phyloP scores from a whole-genome alignment of 2,113 vertebrate genomes.

The Tretioscincus oriximinensis region DNA sequence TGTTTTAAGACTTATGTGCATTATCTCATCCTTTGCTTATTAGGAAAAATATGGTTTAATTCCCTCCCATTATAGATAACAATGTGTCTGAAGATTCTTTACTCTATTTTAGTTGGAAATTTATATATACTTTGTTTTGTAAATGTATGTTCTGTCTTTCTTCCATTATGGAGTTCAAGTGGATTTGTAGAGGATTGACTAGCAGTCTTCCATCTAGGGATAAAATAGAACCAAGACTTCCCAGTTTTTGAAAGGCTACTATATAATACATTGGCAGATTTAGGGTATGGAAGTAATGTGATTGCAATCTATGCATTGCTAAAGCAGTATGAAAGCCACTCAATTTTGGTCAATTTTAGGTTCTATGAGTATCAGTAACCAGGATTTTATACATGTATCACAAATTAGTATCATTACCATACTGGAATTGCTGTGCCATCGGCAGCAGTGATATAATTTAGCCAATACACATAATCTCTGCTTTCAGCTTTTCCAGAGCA shows the following conservation, averaged over 20 bases:
- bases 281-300: neutral
- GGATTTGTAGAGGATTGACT: neutral
- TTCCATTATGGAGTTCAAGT: neutral
- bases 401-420: neutral
- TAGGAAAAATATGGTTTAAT: neutral
- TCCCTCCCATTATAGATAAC: slow-evolving; percentile 13
- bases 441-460: neutral
- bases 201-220: neutral
- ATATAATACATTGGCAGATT: neutral
- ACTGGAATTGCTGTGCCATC: neutral
- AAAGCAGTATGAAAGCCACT: neutral
- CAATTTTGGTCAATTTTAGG: neutral
- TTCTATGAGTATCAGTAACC: neutral
- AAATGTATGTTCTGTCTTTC: neutral
- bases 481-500: neutral
- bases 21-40: slow-evolving; percentile 23
- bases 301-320: neutral
- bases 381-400: neutral
- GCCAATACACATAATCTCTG: neutral
- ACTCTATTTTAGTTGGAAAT: neutral
- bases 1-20: neutral
- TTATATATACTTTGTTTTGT: neutral
- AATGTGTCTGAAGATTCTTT: neutral
- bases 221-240: neutral
- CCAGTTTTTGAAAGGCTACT: neutral